Conservation (phyloP, 2,113 vertebrate genomes). For the Trichomycterus rosablanca region DNA sequence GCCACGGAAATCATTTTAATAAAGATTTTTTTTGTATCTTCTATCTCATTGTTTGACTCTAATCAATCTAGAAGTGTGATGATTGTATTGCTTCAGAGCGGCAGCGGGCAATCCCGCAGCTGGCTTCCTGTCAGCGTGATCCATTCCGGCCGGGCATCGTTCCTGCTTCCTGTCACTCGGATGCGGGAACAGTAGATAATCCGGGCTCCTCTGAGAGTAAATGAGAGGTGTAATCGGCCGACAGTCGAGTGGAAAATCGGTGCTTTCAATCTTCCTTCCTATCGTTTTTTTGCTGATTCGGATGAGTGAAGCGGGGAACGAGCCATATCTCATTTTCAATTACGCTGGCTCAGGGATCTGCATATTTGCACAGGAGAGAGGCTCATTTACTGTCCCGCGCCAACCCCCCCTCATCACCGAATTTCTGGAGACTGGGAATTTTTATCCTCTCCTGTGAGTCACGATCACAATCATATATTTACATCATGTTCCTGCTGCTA, state of each 20-base stretch:
- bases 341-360: neutral
- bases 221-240: conserved; percentile 8
- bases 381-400: neutral
- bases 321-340: conserved; percentile 5
- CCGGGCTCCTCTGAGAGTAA: conserved; percentile 17
- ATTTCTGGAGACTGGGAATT: too few relatives aligned
- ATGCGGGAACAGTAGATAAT: conserved; percentile 28
- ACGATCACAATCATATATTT: too few relatives aligned
- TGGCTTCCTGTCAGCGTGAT: conserved; percentile 9
- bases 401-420: neutral
- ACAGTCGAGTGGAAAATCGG: conserved; percentile 5
- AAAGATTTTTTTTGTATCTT: too few relatives aligned
- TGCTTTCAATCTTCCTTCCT: neutral
- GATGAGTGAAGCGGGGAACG: conserved; percentile 5
- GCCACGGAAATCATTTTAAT: too few relatives aligned
- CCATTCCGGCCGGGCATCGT: conserved; percentile 13
- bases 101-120: too few relatives aligned
- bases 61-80: too few relatives aligned
- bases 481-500: too few relatives aligned
- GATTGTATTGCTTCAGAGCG: too few relatives aligned
- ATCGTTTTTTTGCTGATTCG: neutral
- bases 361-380: neutral
- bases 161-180: conserved; percentile 19
- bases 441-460: neutral
- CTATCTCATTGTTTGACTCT: too few relatives aligned